Percentiles rank a stretch among this genome's conserved stretches.
phyloP scores from a whole-genome alignment of 1,140 invertebrate genomes.

The Drosophila repletoides region DNA sequence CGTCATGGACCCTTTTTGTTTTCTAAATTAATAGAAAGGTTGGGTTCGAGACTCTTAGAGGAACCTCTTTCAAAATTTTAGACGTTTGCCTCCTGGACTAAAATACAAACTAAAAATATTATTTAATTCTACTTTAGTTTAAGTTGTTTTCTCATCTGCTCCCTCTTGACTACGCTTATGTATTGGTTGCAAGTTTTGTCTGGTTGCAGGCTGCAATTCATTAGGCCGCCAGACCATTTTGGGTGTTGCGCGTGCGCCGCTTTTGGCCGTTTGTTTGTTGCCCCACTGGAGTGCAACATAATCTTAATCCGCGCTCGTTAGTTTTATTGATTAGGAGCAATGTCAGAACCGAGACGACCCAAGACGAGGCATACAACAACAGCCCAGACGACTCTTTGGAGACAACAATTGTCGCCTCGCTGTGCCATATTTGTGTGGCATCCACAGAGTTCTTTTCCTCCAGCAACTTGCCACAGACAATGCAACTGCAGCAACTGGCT shows the following conservation, averaged over 20 bases:
- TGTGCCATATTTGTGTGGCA: constrained; percentile 77
- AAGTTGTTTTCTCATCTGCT: too few relatives aligned
- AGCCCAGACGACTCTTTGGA: constrained; percentile 68
- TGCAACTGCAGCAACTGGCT: constrained; percentile 31
- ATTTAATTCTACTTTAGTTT: too few relatives aligned
- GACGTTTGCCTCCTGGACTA: too few relatives aligned
- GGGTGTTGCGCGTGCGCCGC: constrained; percentile 73
- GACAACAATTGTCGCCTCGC: constrained; percentile 80
- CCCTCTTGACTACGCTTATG: too few relatives aligned
- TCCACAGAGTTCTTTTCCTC: too few relatives aligned
- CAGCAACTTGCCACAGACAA: constrained; percentile 48
- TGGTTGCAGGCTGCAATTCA: constrained; percentile 59
- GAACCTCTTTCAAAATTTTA: too few relatives aligned
- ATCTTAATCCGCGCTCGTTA: constrained; percentile 80
- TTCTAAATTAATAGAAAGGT: too few relatives aligned
- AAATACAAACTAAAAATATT: too few relatives aligned
- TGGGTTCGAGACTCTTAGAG: too few relatives aligned
- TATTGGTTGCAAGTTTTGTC: constrained; percentile 20
- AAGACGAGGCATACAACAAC: too few relatives aligned
- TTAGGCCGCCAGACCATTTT: constrained; percentile 75
- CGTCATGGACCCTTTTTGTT: too few relatives aligned
- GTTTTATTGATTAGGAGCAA: constrained; percentile 78
- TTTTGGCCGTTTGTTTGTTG: constrained; percentile 63
- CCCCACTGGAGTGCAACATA: constrained; percentile 51
- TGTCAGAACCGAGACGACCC: constrained; percentile 53